A percentile compares a stretch with the other conserved stretches of the same genome.
phyloP scores from a whole-genome alignment of 2,113 vertebrate genomes.

The Oostethus manadensis region DNA sequence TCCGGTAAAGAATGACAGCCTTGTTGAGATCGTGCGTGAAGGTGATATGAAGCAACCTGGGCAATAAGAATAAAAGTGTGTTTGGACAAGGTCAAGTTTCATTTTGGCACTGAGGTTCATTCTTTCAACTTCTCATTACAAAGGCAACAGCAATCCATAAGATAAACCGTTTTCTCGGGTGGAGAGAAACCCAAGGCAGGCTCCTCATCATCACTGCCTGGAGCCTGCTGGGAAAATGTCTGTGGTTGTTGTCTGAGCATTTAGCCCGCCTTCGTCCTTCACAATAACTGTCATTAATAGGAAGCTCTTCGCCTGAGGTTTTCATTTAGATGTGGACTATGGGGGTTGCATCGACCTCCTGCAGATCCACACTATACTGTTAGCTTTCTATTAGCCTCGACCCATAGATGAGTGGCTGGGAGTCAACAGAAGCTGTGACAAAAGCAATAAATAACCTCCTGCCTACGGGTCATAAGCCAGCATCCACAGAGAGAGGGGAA shows the following conservation, averaged over 20 bases:
- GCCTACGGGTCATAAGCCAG: constrained; percentile 61
- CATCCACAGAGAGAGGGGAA: constrained; percentile 49
- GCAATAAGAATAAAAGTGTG: not conserved
- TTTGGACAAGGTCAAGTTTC: constrained; percentile 23
- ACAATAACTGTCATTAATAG: constrained; percentile 23
- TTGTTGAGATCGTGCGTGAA: constrained; percentile 33
- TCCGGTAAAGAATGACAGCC: constrained; percentile 51
- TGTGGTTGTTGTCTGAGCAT: constrained; percentile 25
- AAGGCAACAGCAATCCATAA: constrained; percentile 21
- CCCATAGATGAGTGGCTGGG: constrained; percentile 48
- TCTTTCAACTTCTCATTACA: constrained; percentile 27
- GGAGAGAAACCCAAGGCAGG: constrained; percentile 14
- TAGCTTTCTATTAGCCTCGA: constrained; percentile 55
- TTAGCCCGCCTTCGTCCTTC: constrained; percentile 29
- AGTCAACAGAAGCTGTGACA: constrained; percentile 59
- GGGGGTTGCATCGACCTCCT: constrained; percentile 31
- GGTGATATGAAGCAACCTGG: constrained; percentile 18
- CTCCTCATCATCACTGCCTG: constrained; percentile 36
- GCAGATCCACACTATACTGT: constrained; percentile 24
- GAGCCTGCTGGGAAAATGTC: constrained; percentile 34
- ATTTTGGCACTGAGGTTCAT: constrained; percentile 13
- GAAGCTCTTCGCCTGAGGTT: constrained; percentile 28
- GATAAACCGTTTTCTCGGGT: constrained; percentile 35
- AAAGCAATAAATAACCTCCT: constrained; percentile 67
- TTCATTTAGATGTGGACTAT: constrained; percentile 36